Evolutionary conservation across 2,888 invertebrate species (phyloP).

Genomic region (Phragmatobia fuliginosa): DNA sequence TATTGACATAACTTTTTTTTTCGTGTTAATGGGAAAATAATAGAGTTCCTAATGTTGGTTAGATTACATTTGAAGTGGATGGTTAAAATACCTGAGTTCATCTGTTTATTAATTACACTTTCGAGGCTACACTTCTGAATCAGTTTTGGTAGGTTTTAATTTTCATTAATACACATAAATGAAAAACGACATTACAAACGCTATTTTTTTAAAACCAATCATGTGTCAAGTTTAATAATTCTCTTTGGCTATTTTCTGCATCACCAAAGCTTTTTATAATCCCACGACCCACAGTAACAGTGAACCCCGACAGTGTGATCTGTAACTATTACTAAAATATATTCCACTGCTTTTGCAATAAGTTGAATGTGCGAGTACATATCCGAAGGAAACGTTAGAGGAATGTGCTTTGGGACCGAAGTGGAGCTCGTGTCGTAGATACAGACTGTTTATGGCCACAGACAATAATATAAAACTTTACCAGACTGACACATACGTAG

Average conservation of each 20-base stretch:
- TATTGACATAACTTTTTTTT: background rate
- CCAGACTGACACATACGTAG: background rate
- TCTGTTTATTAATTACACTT: too few relatives aligned
- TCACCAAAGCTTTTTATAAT: background rate
- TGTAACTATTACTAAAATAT: background rate
- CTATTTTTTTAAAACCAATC: background rate
- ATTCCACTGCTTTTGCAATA: background rate
- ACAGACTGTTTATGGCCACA: background rate
- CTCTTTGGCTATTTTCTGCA: background rate
- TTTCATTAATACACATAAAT: too few relatives aligned
- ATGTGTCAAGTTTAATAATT: background rate
- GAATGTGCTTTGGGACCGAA: background rate
- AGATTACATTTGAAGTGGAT: background rate
- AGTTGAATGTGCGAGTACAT: background rate
- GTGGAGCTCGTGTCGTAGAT: background rate
- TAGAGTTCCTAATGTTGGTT: background rate
- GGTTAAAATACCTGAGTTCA: background rate
- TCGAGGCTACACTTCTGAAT: too few relatives aligned
- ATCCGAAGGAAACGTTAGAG: background rate
- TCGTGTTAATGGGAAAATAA: background rate
- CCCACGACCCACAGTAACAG: background rate
- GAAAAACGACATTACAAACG: background rate
- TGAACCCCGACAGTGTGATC: background rate
- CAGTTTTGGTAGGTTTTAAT: too few relatives aligned
- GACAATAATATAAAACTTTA: background rate